Conservation (phyloP, 1,140 invertebrate species). For the Rhopalosiphum padi region DNA sequence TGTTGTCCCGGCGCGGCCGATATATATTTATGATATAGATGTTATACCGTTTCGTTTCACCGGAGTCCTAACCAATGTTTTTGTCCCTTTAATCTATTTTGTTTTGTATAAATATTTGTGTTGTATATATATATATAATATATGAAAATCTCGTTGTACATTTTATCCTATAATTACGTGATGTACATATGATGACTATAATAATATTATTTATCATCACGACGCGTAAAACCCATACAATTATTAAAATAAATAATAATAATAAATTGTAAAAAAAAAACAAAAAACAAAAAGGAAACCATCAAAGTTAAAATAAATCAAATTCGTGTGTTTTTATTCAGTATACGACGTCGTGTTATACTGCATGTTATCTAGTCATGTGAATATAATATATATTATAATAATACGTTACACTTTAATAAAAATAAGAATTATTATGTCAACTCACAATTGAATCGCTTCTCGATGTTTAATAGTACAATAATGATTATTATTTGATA, state of each 20-base stretch:
- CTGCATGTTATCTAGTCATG: conserved; percentile 29
- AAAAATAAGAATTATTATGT: not conserved
- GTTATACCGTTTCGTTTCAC: conserved; percentile 16
- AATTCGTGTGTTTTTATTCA: conserved; percentile 17
- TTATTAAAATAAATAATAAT: not conserved
- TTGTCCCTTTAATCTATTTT: conserved; percentile 38
- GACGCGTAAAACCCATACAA: not conserved
- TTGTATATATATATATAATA: conserved; percentile 40
- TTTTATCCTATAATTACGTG: conserved; percentile 13
- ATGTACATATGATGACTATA: conserved; percentile 11
- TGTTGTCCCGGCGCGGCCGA: not conserved
- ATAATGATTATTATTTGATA: not conserved
- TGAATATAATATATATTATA: not conserved
- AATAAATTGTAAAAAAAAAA: not conserved
- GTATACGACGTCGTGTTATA: not conserved
- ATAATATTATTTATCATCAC: not conserved
- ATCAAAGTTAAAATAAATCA: not conserved
- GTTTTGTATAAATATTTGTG: conserved; percentile 43
- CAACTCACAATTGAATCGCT: not conserved
- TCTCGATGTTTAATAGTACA: not conserved
- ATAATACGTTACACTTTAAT: not conserved
- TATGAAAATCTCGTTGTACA: conserved; percentile 31
- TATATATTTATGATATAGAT: not conserved
- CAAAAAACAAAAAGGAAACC: not conserved
- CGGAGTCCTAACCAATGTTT: conserved; percentile 38